phyloP scores from a whole-genome alignment of 35 echinoderm and acorn worm species.

The Ophioderma brevispina region DNA sequence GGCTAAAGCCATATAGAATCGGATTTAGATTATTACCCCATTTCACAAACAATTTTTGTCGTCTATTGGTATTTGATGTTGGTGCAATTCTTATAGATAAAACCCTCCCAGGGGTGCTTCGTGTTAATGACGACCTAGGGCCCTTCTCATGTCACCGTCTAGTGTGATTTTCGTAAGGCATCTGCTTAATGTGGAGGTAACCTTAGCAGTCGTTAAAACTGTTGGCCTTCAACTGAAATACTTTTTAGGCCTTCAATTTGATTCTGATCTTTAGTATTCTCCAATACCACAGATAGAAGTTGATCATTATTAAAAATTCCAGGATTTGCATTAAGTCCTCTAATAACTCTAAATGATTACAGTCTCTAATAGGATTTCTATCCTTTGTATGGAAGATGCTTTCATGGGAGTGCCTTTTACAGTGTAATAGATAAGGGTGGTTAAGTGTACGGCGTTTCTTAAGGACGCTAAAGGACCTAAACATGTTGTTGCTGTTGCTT shows the following conservation, averaged over 20 bases:
- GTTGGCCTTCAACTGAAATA: too few relatives aligned
- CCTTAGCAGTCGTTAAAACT: too few relatives aligned
- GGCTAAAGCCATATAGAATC: not conserved
- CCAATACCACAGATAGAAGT: not conserved
- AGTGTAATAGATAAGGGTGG: constrained; percentile 10
- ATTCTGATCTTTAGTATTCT: too few relatives aligned
- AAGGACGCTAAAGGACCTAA: constrained; percentile 14
- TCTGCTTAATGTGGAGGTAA: too few relatives aligned
- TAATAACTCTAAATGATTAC: not conserved
- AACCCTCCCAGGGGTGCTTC: too few relatives aligned
- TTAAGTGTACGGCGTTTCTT: not conserved
- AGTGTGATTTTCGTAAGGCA: too few relatives aligned
- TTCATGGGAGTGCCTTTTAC: constrained; percentile 7
- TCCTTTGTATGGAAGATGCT: not conserved
- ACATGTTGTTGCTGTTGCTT: not conserved
- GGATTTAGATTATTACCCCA: not conserved
- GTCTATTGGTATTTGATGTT: too few relatives aligned
- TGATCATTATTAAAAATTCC: not conserved
- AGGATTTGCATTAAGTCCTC: not conserved
- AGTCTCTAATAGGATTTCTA: constrained; percentile 27
- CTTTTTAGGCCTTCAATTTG: too few relatives aligned
- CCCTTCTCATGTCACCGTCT: too few relatives aligned
- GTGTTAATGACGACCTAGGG: too few relatives aligned
- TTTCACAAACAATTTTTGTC: too few relatives aligned
- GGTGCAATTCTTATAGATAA: too few relatives aligned